Percentiles rank a stretch among this genome's conserved stretches.
Evolutionary conservation across 2,797 vertebrate genomes (phyloP).

Genomic region (Scomberomorus guttatus): DNA sequence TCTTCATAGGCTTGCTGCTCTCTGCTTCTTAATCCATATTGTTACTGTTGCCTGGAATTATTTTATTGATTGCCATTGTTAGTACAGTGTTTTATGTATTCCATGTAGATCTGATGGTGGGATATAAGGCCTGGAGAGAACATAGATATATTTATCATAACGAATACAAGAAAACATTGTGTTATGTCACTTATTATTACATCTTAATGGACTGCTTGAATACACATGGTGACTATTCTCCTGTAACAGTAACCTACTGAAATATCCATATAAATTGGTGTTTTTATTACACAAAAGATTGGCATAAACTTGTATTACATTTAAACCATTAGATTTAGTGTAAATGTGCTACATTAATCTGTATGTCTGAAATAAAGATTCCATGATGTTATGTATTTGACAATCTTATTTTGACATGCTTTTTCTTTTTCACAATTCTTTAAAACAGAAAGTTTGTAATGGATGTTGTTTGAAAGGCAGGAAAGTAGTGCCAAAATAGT

Average conservation of each 20-base stretch:
- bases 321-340: neutral
- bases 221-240: neutral
- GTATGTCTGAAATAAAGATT: too few relatives aligned
- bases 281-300: neutral
- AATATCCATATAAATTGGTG: too few relatives aligned
- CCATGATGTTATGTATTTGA: neutral
- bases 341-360: too few relatives aligned
- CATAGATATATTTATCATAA: neutral
- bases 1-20: constrained; percentile 1
- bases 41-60: neutral
- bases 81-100: neutral
- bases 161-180: too few relatives aligned
- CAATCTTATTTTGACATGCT: too few relatives aligned
- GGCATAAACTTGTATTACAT: neutral
- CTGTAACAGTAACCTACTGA: neutral
- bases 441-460: neutral
- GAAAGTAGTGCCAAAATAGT: too few relatives aligned
- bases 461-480: neutral
- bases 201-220: neutral
- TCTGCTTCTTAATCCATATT: constrained; percentile 15
- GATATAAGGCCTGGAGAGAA: neutral
- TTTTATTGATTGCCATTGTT: constrained; percentile 16
- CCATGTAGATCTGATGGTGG: neutral
- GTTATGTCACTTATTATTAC: too few relatives aligned
- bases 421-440: too few relatives aligned